These are phyloP conservation scores for Trichopria drosophilae DNA, from an alignment of 2,888 invertebrate genomes.

Conservation along the genomic window DNA sequence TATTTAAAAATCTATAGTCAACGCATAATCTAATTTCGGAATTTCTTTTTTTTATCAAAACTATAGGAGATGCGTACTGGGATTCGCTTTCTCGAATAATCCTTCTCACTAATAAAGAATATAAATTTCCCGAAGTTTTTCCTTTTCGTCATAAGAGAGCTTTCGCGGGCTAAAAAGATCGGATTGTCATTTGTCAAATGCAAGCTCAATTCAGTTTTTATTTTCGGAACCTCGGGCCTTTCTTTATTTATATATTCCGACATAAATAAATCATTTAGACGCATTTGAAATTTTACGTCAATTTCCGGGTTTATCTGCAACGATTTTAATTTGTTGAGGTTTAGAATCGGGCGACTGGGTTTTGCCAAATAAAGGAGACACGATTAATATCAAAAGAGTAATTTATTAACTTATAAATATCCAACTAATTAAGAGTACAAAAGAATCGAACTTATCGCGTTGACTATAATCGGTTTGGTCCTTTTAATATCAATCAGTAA, in stretches of 20 bases:
- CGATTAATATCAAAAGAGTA: too few species aligned
- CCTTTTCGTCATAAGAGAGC: conserved; percentile 22
- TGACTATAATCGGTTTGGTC: too few species aligned
- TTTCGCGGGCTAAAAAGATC: conserved; percentile 25
- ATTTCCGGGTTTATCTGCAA: conserved; percentile 18
- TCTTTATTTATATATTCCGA: conserved; percentile 15
- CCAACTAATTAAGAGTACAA: too few species aligned
- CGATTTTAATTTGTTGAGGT: too few species aligned
- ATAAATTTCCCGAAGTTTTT: conserved; percentile 21
- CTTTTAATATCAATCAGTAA: too few species aligned
- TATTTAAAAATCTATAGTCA: conserved; percentile 20
- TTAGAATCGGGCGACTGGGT: too few species aligned
- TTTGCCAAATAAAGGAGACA: too few species aligned
- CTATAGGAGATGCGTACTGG: conserved; percentile 25
- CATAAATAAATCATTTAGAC: conserved; percentile 14
- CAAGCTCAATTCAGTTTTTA: conserved; percentile 25
- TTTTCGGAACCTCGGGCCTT: conserved; percentile 19
- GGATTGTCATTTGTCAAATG: conserved; percentile 14
- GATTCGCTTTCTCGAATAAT: conserved; percentile 29
- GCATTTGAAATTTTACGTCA: not conserved
- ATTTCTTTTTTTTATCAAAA: conserved; percentile 21
- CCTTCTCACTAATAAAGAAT: conserved; percentile 16
- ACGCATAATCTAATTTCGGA: conserved; percentile 20
- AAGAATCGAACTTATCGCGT: too few species aligned
- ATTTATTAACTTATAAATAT: too few species aligned